Evolutionary conservation across 2,113 vertebrate genomes (phyloP), one percentile per base, ranked within the genome.

Genomic region (Brachypodius melanocephalos): DNA sequence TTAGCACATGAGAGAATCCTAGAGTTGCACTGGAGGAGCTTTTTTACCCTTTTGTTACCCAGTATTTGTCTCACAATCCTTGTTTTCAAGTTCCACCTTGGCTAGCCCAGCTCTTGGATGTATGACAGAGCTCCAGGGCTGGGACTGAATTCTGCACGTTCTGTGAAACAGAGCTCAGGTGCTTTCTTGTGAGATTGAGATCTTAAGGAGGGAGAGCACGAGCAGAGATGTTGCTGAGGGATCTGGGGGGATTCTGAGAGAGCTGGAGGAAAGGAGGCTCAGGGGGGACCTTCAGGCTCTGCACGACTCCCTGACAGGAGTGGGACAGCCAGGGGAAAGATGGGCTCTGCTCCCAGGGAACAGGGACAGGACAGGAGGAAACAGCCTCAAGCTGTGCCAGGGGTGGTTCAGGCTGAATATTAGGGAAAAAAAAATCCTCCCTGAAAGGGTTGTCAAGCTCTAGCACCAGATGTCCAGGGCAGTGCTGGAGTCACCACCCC

Each of bases 141-240:
- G 65, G 49, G 29, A 40, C 5, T 1, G 3, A 8, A 14, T 0
- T 21, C 54, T 63, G 10, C 0, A 0, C n/a, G 61, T 3, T 21
- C 34, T 34, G 52, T 75, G 52, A 34, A 72, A 31, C 3, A 4
- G 57, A 84, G 28, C 32, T n/a, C 40, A 26, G 52, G 18, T 55
- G n/a, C 46, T 77, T 85, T 42, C 26, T 28, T 20, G 20, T 29
- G 45, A 65, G 34, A 28, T 2, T 63, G 61, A 25, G 59, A 42
- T 7, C 40, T 49, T 15, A 62, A 31, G 32, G 32, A 72, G 29
- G 49, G 22, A 40, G 10, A 63, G 43, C 36, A 52, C 5, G 2
- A 28, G 46, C 31, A 67, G n/a, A 40, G 48, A 7, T 2, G 36
- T 3, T 86, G 34, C n/a, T 76, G 72, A 59, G 54, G 26, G 63